phyloP scores from a whole-genome alignment of 2,797 vertebrate genomes.

The Mastacembelus armatus region DNA sequence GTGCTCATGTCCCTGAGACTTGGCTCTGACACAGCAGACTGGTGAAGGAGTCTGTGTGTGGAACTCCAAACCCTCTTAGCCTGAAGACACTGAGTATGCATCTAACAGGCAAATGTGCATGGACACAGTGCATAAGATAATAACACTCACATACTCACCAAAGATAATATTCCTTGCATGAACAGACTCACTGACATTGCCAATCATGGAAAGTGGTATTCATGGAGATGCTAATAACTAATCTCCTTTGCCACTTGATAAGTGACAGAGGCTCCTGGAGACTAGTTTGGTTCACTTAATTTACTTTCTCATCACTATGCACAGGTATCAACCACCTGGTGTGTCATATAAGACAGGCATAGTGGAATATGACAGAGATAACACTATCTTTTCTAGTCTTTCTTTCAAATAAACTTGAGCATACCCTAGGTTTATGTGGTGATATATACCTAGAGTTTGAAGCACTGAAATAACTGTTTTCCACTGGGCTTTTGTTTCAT shows the following conservation, averaged over 20 bases:
- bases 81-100: constrained; percentile 56
- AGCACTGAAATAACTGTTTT: not conserved
- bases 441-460: not conserved
- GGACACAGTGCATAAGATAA: constrained; percentile 26
- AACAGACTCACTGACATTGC: not conserved
- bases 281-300: not conserved
- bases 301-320: not conserved
- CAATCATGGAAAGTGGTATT: constrained; percentile 7
- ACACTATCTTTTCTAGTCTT: not conserved
- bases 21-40: constrained; percentile 62
- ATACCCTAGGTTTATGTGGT: not conserved
- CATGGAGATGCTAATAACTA: not conserved
- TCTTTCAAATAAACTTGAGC: not conserved
- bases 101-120: constrained; percentile 30
- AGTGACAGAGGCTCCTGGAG: too few relatives aligned
- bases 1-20: constrained; percentile 68
- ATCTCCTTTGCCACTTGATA: too few relatives aligned
- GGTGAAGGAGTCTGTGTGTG: constrained; percentile 59
- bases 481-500: not conserved
- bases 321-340: not conserved
- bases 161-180: not conserved
- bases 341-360: not conserved
- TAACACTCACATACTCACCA: not conserved
- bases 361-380: not conserved
- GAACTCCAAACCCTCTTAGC: constrained; percentile 48